Percentiles rank a stretch among this genome's conserved stretches.
Evolutionary conservation across 2,888 invertebrate genomes (phyloP).

Genomic region (Lamproptera curius): DNA sequence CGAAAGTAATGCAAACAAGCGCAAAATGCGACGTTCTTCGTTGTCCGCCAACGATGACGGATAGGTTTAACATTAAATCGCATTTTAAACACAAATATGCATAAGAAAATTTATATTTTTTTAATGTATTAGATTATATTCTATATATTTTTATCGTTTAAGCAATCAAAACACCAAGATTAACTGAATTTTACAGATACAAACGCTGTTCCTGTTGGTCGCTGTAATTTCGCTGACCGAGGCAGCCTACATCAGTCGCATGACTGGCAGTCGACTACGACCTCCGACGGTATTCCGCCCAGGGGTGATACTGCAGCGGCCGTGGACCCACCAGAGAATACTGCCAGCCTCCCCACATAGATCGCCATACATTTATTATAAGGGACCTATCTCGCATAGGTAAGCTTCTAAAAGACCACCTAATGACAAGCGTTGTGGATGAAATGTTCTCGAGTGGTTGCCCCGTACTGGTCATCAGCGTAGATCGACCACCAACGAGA

Average conservation of each 20-base stretch:
- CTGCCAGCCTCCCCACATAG: slow-evolving; percentile 51
- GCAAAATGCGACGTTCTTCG: too few species aligned
- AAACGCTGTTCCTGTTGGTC: slow-evolving; percentile 41
- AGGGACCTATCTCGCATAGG: slow-evolving; percentile 50
- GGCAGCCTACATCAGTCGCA: slow-evolving; percentile 55
- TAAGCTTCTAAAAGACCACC: slow-evolving; percentile 24
- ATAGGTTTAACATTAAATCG: too few species aligned
- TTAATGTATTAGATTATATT: too few species aligned
- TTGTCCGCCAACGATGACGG: too few species aligned
- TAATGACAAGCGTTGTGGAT: neutral
- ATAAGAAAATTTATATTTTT: too few species aligned
- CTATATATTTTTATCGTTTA: too few species aligned
- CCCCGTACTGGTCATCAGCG: too few species aligned
- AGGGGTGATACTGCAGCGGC: slow-evolving; percentile 51
- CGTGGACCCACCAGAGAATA: slow-evolving; percentile 46
- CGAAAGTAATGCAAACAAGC: too few species aligned
- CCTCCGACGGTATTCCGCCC: slow-evolving; percentile 55
- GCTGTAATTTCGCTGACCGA: slow-evolving; percentile 48
- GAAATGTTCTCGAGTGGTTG: too few species aligned
- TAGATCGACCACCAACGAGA: too few species aligned
- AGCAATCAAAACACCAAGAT: too few species aligned
- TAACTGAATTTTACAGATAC: slow-evolving; percentile 33
- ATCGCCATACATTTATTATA: slow-evolving; percentile 55
- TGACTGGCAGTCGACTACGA: slow-evolving; percentile 48
- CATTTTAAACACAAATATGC: too few species aligned